Percentiles rank a stretch among this genome's conserved stretches.
phyloP scores from a whole-genome alignment of 1,140 invertebrate species.

The Thaumetopoea pityocampa region DNA sequence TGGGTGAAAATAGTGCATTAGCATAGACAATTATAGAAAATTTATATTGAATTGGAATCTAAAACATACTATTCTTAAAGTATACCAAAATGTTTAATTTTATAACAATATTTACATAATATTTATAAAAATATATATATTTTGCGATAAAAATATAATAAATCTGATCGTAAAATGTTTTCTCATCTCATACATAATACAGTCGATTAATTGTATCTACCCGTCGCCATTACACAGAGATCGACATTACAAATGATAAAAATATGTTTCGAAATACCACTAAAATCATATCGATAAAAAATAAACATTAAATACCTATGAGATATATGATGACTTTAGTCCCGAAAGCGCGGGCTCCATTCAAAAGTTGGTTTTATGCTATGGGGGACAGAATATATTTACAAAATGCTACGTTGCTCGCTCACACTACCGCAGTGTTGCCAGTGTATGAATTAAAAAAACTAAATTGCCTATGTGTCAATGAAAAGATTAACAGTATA shows the following conservation, averaged over 20 bases:
- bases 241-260: constrained; percentile 41
- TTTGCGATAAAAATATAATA: too few relatives aligned
- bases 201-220: background rate
- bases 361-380: constrained; percentile 68
- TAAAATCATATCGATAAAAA: constrained; percentile 51
- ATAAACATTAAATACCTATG: constrained; percentile 72
- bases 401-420: constrained; percentile 68
- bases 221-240: constrained; percentile 32
- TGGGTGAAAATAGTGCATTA: too few relatives aligned
- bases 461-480: constrained; percentile 5
- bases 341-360: constrained; percentile 43
- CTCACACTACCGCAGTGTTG: constrained; percentile 46
- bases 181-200: background rate
- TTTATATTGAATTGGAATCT: too few relatives aligned
- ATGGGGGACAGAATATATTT: constrained; percentile 69
- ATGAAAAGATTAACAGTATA: constrained; percentile 4
- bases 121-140: too few relatives aligned
- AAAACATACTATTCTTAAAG: too few relatives aligned
- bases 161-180: constrained; percentile 1
- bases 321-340: constrained; percentile 71
- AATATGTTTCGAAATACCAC: constrained; percentile 35
- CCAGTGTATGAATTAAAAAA: constrained; percentile 25
- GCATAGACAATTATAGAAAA: too few relatives aligned
- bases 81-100: too few relatives aligned
- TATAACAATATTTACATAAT: too few relatives aligned